Conservation (phyloP, 2,888 invertebrate genomes). For the Amblyteles armatorius region DNA sequence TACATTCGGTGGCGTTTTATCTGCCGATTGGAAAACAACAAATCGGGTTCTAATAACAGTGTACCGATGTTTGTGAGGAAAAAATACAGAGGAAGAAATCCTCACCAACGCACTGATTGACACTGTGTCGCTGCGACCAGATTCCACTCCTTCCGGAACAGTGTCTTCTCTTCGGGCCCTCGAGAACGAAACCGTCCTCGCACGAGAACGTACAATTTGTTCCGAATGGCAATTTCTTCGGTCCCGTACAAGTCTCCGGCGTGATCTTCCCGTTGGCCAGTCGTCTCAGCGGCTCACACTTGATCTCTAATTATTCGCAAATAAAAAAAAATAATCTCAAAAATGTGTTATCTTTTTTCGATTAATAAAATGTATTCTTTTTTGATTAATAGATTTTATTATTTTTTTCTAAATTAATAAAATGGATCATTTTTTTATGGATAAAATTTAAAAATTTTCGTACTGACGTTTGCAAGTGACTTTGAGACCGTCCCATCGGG, state of each 20-base stretch:
- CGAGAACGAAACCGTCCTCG: conserved; percentile 86
- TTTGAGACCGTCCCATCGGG: conserved; percentile 89
- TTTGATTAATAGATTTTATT: background rate
- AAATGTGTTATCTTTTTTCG: background rate
- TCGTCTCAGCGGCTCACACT: conserved; percentile 85
- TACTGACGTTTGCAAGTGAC: conserved; percentile 88
- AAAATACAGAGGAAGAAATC: conserved; percentile 3
- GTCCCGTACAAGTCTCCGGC: conserved; percentile 86
- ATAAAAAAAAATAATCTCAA: background rate
- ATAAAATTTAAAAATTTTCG: background rate
- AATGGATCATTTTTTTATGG: background rate
- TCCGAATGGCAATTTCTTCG: conserved; percentile 86
- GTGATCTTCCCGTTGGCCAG: conserved; percentile 86
- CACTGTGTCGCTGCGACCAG: conserved; percentile 85
- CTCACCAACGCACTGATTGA: conserved; percentile 85
- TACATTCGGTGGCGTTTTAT: conserved; percentile 87
- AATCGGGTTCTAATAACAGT: background rate
- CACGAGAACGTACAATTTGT: conserved; percentile 87
- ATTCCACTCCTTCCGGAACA: conserved; percentile 87
- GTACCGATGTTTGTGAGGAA: background rate
- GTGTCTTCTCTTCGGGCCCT: conserved; percentile 86
- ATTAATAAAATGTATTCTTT: background rate
- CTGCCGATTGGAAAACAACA: conserved; percentile 79
- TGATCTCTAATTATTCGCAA: conserved; percentile 80
- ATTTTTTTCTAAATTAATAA: background rate